Conservation (phyloP, 2,888 invertebrate species). For the Gryllus longicercus region DNA sequence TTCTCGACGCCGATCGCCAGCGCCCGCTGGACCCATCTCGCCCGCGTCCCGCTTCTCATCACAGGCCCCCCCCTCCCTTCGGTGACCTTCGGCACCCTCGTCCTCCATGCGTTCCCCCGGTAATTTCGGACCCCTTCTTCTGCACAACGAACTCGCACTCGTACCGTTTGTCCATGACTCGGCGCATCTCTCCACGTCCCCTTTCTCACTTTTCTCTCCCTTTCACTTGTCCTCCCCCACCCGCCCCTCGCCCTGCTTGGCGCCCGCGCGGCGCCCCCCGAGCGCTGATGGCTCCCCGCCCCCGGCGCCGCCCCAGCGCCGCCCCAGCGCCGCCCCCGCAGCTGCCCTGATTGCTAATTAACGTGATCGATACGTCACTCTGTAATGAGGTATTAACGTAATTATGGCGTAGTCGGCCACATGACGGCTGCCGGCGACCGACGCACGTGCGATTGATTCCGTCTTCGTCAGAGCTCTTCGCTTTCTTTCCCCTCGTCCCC, state of each 20-base stretch:
- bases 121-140: too few species aligned
- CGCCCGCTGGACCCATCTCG: background rate
- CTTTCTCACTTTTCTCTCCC: too few species aligned
- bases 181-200: too few species aligned
- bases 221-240: background rate
- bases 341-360: slow-evolving; percentile 8
- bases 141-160: too few species aligned
- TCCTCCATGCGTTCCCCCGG: too few species aligned
- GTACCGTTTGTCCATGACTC: too few species aligned
- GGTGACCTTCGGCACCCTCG: too few species aligned
- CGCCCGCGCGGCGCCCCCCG: background rate
- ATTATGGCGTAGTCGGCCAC: slow-evolving; percentile 6
- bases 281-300: background rate
- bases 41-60: too few species aligned
- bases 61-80: too few species aligned
- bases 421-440: background rate
- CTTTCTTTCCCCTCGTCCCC: too few species aligned
- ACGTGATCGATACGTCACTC: slow-evolving; percentile 1
- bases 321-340: background rate
- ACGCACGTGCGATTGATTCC: too few species aligned
- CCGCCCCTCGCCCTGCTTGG: background rate
- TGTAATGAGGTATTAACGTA: slow-evolving; percentile 17
- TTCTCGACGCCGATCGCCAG: background rate
- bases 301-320: background rate
- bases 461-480: too few species aligned